Evolutionary conservation across 2,797 vertebrate genomes (phyloP), one percentile per base, ranked within the genome.

Genomic region (Serranus cabrilla): DNA sequence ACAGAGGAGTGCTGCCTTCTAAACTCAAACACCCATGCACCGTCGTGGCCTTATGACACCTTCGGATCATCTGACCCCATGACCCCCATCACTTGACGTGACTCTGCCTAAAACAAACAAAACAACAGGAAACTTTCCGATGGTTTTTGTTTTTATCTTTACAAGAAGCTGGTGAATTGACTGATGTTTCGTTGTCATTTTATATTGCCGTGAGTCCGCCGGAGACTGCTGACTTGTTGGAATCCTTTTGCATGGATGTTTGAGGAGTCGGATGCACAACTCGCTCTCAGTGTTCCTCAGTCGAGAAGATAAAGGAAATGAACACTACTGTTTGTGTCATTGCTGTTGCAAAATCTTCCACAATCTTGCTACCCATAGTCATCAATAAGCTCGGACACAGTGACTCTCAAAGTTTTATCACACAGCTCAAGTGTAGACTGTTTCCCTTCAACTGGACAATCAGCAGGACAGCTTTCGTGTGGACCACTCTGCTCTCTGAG

Each of bases 1-100:
- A 99, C 96, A 96, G 96, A 94, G 98, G 98, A 84, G 96, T 99
- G 71, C 94, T 99, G 95, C 98, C 98, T 86, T 99, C 96, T 95
- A 99, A 98, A 94, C 97, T 99, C 89, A 98, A 96, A 94, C 98
- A 99, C 94, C 97, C 97, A 74, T 99, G 98, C 94, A 97, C 97
- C 91, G 94, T 96, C 18, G 97, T 99, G 95, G 96, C 98, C 97
- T 98, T 99, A 96, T 99, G 96, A 99, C 96, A 87, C 85, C 92
- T 82, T 73, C 94, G 92, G 92, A 95, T 95, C 91, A 56, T 73
- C 57, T 80, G 71, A 88, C 73, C 94, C 83, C 96, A 90, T 95
- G 90, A 95, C 92, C 80, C 92, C 71, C n/a, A 23, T 88, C 78
- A 84, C 84, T 92, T 92, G 81, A 93, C 90, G 81, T 86, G 85